phyloP scores from a whole-genome alignment of 2,797 vertebrate genomes.

The Anas bernieri region DNA sequence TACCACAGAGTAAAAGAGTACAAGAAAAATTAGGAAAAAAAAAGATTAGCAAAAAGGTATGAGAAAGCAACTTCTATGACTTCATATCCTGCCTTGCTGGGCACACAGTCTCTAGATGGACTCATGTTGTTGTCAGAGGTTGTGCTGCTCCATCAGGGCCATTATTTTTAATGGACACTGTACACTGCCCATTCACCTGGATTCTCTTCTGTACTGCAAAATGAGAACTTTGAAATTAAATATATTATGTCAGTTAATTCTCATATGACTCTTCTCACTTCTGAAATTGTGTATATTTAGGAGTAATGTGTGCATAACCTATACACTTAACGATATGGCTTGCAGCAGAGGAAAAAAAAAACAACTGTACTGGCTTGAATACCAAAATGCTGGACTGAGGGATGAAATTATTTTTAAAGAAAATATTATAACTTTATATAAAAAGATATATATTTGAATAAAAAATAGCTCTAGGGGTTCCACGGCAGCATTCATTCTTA shows the following conservation, averaged over 20 bases:
- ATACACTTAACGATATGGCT: not conserved
- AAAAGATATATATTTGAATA: too few species aligned
- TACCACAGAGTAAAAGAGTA: not conserved
- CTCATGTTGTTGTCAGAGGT: not conserved
- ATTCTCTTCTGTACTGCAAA: slow-evolving; percentile 11
- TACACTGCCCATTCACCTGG: not conserved
- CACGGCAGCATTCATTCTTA: not conserved
- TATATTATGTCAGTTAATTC: not conserved
- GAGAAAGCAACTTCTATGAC: slow-evolving; percentile 17
- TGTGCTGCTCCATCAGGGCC: not conserved
- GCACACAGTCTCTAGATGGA: not conserved
- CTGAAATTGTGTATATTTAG: not conserved
- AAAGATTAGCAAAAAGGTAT: not conserved
- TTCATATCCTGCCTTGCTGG: not conserved
- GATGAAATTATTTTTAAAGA: not conserved
- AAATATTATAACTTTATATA: not conserved
- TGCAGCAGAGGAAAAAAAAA: not conserved
- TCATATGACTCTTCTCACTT: not conserved
- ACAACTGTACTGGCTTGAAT: not conserved
- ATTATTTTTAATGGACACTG: not conserved
- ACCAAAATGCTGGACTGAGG: not conserved
- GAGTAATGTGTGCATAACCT: not conserved
- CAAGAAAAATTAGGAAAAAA: not conserved
- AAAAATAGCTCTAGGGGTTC: not conserved
- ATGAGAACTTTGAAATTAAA: not conserved